Percentiles rank a stretch among this genome's conserved stretches.
These are phyloP conservation scores for Bellardia pandia DNA, from an alignment of 2,888 invertebrate genomes.

Conservation along the genomic window DNA sequence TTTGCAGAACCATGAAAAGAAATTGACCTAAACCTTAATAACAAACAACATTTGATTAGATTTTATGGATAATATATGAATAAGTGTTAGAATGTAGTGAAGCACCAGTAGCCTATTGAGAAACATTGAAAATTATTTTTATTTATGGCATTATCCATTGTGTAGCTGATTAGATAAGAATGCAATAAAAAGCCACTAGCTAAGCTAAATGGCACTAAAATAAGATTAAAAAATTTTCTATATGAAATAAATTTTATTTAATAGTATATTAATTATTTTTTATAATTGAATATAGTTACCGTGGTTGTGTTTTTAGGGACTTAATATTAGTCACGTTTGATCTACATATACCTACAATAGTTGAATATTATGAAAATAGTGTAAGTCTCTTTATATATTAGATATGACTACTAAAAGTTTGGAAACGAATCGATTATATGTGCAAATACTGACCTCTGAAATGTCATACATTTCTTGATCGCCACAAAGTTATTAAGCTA, in stretches of 20 bases:
- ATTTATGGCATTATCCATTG: neutral
- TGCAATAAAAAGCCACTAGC: neutral
- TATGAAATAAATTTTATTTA: neutral
- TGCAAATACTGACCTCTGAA: too few relatives aligned
- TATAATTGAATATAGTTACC: neutral
- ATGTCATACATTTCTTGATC: too few relatives aligned
- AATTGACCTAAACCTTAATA: neutral
- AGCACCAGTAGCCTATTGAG: neutral
- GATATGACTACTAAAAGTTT: too few relatives aligned
- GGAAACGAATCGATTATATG: too few relatives aligned
- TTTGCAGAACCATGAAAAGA: neutral
- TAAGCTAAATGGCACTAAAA: neutral
- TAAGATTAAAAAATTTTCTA: neutral
- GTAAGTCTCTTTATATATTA: too few relatives aligned
- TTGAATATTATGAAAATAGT: too few relatives aligned
- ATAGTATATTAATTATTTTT: neutral
- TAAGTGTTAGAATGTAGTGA: neutral
- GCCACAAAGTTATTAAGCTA: too few relatives aligned
- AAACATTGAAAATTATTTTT: neutral
- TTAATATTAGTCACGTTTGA: too few relatives aligned
- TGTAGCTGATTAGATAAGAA: neutral
- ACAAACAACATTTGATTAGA: neutral
- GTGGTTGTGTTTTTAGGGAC: too few relatives aligned
- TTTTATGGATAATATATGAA: neutral
- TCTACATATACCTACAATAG: too few relatives aligned